These are phyloP conservation scores for Vulpes lagopus DNA, from an alignment of 2,113 vertebrate species.

Conservation along the genomic window DNA sequence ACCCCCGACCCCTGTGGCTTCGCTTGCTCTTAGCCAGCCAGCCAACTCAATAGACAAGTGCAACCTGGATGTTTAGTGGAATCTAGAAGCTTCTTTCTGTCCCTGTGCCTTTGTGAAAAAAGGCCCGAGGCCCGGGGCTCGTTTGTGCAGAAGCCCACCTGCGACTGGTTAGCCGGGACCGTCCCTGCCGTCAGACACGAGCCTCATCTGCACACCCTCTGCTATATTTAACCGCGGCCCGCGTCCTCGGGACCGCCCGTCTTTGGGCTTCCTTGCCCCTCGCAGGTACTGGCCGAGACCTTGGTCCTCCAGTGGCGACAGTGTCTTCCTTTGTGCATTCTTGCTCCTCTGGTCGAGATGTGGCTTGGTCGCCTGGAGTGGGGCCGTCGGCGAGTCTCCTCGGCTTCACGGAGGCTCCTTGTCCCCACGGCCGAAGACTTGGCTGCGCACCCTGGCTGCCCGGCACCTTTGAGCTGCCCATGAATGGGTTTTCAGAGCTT, in stretches of 20 bases:
- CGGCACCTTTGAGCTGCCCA: not conserved
- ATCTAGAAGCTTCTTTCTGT: not conserved
- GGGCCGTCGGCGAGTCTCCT: not conserved
- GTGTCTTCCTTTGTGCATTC: constrained; percentile 7
- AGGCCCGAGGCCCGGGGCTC: not conserved
- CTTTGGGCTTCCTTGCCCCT: not conserved
- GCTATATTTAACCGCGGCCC: rapidly evolving
- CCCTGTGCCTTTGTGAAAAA: not conserved
- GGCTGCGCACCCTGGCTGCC: not conserved
- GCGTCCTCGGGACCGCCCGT: rapidly evolving
- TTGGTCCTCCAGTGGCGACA: not conserved
- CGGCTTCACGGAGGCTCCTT: not conserved
- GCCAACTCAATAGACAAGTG: not conserved
- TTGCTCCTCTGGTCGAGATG: not conserved
- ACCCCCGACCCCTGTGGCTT: too few species aligned
- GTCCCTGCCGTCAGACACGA: not conserved
- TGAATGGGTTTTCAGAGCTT: constrained; percentile 33
- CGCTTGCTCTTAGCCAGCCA: not conserved
- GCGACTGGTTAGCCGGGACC: rapidly evolving
- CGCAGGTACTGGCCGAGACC: not conserved
- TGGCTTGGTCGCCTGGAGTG: not conserved
- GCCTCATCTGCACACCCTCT: not conserved
- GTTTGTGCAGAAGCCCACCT: not conserved
- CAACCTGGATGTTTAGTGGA: not conserved
- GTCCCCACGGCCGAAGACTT: not conserved